Percentiles rank a stretch among this genome's conserved stretches.
Conservation (phyloP, 2,113 vertebrate genomes). For the Apteryx mantelli region DNA sequence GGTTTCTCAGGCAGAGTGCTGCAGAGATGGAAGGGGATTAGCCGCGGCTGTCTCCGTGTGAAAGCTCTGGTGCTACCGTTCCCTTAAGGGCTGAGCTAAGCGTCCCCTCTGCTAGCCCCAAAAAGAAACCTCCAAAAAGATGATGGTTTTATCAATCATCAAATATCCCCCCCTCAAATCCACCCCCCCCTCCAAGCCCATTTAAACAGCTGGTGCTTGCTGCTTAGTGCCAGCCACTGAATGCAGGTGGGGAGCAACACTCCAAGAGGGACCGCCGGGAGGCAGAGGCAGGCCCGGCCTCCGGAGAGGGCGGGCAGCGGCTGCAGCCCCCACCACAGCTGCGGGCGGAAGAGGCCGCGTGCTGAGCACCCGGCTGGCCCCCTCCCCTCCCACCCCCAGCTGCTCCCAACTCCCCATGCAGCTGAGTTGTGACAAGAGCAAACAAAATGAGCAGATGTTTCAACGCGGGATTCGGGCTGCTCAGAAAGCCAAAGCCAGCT, state of each 20-base stretch:
- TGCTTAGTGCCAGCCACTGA: accelerated
- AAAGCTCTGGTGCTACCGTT: neutral
- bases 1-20: constrained; percentile 64
- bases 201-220: neutral
- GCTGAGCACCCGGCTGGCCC: neutral
- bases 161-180: accelerated
- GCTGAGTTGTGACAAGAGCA: neutral
- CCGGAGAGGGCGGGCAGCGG: accelerated
- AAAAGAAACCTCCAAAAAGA: neutral
- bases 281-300: neutral
- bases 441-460: neutral
- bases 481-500: neutral
- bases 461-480: too few relatives aligned
- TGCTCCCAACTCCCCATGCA: neutral
- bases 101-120: neutral
- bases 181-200: neutral
- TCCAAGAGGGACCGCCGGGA: neutral
- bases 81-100: neutral
- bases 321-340: too few relatives aligned
- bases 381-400: neutral
- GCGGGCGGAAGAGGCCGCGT: too few relatives aligned
- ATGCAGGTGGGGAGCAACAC: neutral
- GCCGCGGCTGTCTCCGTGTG: accelerated
- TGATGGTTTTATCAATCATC: neutral
- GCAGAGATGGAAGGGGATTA: neutral